Evolutionary conservation across 2,888 invertebrate species (phyloP).

Genomic region (Cylindroiulus punctatus): DNA sequence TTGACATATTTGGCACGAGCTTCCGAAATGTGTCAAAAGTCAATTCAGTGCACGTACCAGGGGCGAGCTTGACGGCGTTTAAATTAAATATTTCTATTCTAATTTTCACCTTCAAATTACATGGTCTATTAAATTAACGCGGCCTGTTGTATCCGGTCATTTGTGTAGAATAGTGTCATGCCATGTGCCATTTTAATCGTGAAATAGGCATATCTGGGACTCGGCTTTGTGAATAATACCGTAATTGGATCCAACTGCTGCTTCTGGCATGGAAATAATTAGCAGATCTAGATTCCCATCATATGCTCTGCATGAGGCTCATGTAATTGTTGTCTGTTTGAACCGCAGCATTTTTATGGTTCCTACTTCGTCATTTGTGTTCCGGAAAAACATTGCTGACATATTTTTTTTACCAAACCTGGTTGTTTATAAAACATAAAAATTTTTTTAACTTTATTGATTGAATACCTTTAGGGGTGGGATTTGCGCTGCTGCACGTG

Average conservation of each 20-base stretch:
- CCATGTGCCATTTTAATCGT: background rate
- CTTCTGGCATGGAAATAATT: slow-evolving; percentile 15
- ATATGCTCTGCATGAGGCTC: background rate
- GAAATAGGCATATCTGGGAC: background rate
- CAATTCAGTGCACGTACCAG: background rate
- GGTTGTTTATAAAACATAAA: too few species aligned
- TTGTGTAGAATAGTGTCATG: slow-evolving; percentile 1
- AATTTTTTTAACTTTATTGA: too few species aligned
- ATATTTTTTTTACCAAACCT: too few species aligned
- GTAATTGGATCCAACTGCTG: slow-evolving; percentile 25
- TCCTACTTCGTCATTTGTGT: too few species aligned
- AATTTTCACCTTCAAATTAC: slow-evolving; percentile 14
- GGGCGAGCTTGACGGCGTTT: background rate
- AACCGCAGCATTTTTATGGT: too few species aligned
- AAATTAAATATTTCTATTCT: background rate
- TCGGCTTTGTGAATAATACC: slow-evolving; percentile 17
- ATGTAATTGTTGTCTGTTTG: background rate
- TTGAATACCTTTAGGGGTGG: too few species aligned
- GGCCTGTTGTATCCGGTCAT: background rate
- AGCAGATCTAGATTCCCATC: background rate
- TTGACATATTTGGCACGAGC: too few species aligned
- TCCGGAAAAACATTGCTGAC: too few species aligned
- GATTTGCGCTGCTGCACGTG: too few species aligned
- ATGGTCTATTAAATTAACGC: background rate
- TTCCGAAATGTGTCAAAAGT: too few species aligned